phyloP scores from a whole-genome alignment of 2,888 invertebrate genomes.

The Drosophila limbata region DNA sequence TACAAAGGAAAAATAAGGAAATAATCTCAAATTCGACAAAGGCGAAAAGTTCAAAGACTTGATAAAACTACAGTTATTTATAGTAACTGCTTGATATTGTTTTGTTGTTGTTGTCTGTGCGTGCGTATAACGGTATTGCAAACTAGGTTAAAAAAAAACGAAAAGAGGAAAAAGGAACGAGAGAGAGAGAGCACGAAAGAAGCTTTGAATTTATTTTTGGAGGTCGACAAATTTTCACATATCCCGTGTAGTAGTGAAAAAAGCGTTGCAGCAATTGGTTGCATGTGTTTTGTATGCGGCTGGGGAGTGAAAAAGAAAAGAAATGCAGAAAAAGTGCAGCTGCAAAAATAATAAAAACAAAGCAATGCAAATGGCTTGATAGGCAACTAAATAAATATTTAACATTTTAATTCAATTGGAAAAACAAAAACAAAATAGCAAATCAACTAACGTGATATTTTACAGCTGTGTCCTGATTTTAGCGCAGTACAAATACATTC shows the following conservation, averaged over 20 bases:
- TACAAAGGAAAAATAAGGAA: conserved; percentile 6
- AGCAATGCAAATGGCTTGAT: conserved; percentile 74
- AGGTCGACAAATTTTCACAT: conserved; percentile 48
- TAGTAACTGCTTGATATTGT: conserved; percentile 15
- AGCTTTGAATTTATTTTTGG: conserved; percentile 44
- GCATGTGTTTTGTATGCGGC: conserved; percentile 75
- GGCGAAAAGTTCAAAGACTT: conserved; percentile 22
- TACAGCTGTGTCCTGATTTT: conserved; percentile 72
- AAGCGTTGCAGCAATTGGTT: conserved; percentile 58
- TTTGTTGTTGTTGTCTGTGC: conserved; percentile 42
- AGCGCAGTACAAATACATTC: conserved; percentile 54
- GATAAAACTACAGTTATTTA: conserved; percentile 32
- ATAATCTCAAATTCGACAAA: conserved; percentile 26
- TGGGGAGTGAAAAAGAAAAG: conserved; percentile 52
- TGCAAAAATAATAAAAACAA: conserved; percentile 51
- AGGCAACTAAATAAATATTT: conserved; percentile 60
- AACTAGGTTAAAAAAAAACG: conserved; percentile 61
- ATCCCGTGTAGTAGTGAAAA: conserved; percentile 48
- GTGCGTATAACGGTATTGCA: conserved; percentile 45
- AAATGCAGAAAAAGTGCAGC: conserved; percentile 62
- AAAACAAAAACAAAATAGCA: conserved; percentile 11
- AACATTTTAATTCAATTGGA: conserved; percentile 50
- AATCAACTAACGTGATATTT: conserved; percentile 69
- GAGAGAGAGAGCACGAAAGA: conserved; percentile 1
- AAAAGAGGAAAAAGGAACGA: not conserved